Evolutionary conservation across 2,888 invertebrate genomes (phyloP).

Genomic region (Stegophylla sp.): DNA sequence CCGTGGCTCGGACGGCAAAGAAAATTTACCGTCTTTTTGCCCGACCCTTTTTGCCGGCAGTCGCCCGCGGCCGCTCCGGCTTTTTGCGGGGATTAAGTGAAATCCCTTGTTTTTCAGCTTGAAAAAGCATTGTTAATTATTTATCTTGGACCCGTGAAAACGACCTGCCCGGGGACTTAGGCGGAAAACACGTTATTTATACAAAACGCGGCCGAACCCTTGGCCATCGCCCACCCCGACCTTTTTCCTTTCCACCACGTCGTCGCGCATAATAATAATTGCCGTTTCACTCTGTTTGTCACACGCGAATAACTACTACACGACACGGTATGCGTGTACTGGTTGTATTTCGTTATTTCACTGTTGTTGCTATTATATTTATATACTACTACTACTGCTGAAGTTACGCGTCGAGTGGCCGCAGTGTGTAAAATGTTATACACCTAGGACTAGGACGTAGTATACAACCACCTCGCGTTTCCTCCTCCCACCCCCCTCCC

Average conservation of each 20-base stretch:
- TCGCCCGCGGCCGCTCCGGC: not conserved
- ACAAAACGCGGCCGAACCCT: not conserved
- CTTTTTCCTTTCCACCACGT: not conserved
- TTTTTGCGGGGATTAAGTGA: slow-evolving; percentile 57
- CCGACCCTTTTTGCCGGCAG: slow-evolving; percentile 34
- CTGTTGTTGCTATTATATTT: too few species aligned
- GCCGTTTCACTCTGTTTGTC: slow-evolving; percentile 2
- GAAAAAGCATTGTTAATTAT: slow-evolving; percentile 58
- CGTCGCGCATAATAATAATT: slow-evolving; percentile 11
- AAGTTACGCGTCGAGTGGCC: too few species aligned
- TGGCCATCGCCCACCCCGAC: not conserved
- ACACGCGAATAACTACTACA: not conserved
- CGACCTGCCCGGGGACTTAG: slow-evolving; percentile 50
- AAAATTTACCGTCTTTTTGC: slow-evolving; percentile 56
- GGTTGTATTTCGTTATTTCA: not conserved
- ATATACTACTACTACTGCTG: too few species aligned
- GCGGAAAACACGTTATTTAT: slow-evolving; percentile 50
- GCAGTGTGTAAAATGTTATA: not conserved
- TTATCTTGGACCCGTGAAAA: slow-evolving; percentile 55
- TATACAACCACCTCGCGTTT: too few species aligned
- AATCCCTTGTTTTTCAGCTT: slow-evolving; percentile 59
- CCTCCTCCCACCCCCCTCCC: not conserved
- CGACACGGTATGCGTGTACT: not conserved
- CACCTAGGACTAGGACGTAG: not conserved
- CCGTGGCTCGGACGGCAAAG: slow-evolving; percentile 1